Conservation (phyloP, 2,113 vertebrate genomes). For the Hypocryptadius cinnamomeus region DNA sequence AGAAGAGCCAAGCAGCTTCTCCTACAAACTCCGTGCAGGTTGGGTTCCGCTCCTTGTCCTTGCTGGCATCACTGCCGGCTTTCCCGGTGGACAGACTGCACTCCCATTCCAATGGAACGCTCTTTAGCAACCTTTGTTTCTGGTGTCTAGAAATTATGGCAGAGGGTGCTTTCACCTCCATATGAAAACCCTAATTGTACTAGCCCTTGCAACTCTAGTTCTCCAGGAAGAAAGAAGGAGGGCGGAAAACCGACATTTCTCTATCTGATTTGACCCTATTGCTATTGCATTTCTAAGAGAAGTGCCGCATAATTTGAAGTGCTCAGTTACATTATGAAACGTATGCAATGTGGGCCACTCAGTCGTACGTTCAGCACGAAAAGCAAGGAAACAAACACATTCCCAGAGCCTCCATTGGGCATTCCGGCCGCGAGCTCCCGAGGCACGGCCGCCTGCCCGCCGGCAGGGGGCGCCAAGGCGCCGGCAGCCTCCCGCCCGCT, state of each 20-base stretch:
- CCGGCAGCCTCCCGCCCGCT: background rate
- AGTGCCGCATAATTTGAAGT: background rate
- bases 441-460: rapidly evolving
- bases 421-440: rapidly evolving
- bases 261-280: background rate
- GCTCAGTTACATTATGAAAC: background rate
- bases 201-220: background rate
- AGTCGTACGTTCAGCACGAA: rapidly evolving
- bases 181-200: background rate
- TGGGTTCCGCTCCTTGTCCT: rapidly evolving
- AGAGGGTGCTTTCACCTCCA: background rate
- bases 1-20: background rate
- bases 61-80: rapidly evolving
- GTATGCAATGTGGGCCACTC: rapidly evolving
- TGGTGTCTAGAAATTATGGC: background rate
- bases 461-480: background rate
- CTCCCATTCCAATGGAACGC: rapidly evolving
- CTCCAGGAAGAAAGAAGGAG: background rate
- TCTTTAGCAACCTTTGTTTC: background rate
- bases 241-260: rapidly evolving
- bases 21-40: rapidly evolving
- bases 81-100: rapidly evolving
- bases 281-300: background rate
- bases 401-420: rapidly evolving
- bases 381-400: rapidly evolving